Conservation (phyloP, 2,113 vertebrate species). For the Cynocephalus volans region DNA sequence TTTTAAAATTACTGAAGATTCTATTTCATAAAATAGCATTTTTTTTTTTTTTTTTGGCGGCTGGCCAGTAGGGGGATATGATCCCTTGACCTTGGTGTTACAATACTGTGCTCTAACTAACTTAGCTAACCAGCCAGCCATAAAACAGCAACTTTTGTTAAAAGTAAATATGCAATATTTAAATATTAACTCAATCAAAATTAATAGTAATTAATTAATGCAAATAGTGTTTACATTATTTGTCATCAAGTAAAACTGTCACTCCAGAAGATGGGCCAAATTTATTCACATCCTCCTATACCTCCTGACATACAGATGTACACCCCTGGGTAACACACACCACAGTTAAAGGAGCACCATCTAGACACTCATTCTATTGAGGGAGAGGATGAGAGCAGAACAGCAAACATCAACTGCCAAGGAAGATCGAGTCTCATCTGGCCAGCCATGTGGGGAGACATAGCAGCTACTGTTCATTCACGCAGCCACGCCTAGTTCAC, state of each 20-base stretch:
- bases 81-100: too few species aligned
- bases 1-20: background rate
- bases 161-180: background rate
- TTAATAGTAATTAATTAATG: background rate
- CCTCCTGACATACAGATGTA: background rate
- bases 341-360: background rate
- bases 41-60: too few species aligned
- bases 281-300: background rate
- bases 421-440: background rate
- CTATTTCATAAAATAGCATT: constrained; percentile 35
- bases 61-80: too few species aligned
- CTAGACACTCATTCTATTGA: background rate
- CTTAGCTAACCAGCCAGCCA: background rate
- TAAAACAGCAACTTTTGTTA: constrained; percentile 2
- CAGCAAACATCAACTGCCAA: background rate
- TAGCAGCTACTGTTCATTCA: background rate
- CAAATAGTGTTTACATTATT: background rate
- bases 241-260: background rate
- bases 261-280: background rate
- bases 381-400: background rate
- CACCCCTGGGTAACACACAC: background rate
- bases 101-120: too few species aligned
- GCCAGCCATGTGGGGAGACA: background rate
- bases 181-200: constrained; percentile 34
- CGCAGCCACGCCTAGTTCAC: background rate